Conservation (phyloP, 2,888 invertebrate species). For the Agrochola lychnidis region DNA sequence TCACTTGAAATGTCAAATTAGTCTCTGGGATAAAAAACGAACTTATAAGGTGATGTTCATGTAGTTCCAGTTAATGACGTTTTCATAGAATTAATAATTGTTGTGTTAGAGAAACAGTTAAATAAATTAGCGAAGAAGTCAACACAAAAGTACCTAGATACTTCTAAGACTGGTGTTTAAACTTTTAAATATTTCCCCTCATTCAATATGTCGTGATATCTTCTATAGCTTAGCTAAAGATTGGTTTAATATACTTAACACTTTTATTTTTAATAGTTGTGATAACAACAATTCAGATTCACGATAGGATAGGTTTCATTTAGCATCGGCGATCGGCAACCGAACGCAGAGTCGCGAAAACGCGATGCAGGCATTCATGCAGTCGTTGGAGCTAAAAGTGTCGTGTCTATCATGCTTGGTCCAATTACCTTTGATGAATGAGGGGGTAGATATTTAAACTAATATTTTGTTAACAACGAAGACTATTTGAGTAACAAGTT, state of each 20-base stretch:
- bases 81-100: conserved; percentile 21
- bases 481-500: background rate
- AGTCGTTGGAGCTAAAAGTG: background rate
- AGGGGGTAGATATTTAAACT: conserved; percentile 7
- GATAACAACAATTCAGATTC: background rate
- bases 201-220: conserved; percentile 10
- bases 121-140: conserved; percentile 5
- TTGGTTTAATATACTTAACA: background rate
- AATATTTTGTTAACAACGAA: background rate
- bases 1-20: too few relatives aligned
- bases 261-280: background rate
- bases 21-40: too few relatives aligned
- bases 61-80: conserved; percentile 18
- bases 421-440: conserved; percentile 17
- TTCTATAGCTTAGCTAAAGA: background rate
- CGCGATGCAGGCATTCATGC: background rate
- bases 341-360: background rate
- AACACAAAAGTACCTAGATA: conserved; percentile 21
- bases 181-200: conserved; percentile 4
- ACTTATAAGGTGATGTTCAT: conserved; percentile 15
- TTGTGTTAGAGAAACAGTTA: conserved; percentile 23
- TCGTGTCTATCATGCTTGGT: background rate
- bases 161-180: background rate
- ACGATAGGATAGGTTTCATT: background rate
- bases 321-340: background rate